A percentile compares a stretch with the other conserved stretches of the same genome.
Evolutionary conservation across 30 jellyfish, hydroid and myxozoan genomes (phyloP).

Genomic region (Hydra vulgaris): DNA sequence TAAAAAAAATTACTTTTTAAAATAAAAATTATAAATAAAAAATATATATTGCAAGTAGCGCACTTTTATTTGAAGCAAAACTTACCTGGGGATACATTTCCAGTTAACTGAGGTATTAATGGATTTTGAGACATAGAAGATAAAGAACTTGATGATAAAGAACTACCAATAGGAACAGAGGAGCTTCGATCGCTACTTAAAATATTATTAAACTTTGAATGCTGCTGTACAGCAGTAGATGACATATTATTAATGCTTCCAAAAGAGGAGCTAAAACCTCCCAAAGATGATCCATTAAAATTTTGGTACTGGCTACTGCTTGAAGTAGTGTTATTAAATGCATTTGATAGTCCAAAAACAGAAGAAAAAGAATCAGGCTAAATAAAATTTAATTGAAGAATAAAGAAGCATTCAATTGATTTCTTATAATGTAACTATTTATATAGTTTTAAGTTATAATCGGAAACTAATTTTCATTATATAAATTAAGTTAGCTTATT

Average conservation of each 20-base stretch:
- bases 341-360: constrained; percentile 28
- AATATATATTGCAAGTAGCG: too few species aligned
- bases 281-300: constrained; percentile 49
- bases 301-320: constrained; percentile 43
- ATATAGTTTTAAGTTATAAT: too few species aligned
- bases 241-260: constrained; percentile 68
- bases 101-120: not conserved
- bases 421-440: too few species aligned
- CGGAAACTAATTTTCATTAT: too few species aligned
- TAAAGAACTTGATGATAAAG: not conserved
- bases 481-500: too few species aligned
- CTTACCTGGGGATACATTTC: not conserved
- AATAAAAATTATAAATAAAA: too few species aligned
- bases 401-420: too few species aligned
- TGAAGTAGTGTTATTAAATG: constrained; percentile 15
- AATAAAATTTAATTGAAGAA: not conserved
- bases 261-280: constrained; percentile 61
- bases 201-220: not conserved
- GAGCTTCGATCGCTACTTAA: not conserved
- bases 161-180: constrained; percentile 16
- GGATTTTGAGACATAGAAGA: constrained; percentile 34
- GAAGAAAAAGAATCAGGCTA: constrained; percentile 43
- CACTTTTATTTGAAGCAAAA: too few species aligned
- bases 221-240: constrained; percentile 38
- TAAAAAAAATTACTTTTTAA: too few species aligned